A percentile compares a stretch with the other conserved stretches of the same genome.
Conservation (phyloP, 2,888 invertebrate genomes). For the Coelinius sp. region DNA sequence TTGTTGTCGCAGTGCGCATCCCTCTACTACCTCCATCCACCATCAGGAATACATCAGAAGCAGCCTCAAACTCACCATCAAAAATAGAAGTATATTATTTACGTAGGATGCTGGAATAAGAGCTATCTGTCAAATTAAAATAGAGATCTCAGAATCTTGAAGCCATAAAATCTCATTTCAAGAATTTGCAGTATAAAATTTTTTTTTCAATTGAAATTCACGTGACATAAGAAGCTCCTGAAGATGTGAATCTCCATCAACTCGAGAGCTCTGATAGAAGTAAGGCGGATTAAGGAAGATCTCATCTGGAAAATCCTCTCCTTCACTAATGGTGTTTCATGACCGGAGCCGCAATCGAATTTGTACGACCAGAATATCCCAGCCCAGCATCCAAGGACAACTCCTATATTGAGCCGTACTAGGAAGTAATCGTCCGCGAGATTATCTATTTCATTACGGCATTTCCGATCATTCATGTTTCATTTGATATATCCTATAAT, state of each 20-base stretch:
- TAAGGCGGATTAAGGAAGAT: constrained; percentile 54
- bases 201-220: not conserved
- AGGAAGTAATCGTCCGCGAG: not conserved
- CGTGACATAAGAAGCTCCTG: not conserved
- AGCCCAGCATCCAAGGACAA: not conserved
- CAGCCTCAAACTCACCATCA: not conserved
- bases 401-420: not conserved
- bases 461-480: not conserved
- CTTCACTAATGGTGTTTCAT: constrained; percentile 50
- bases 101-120: no score
- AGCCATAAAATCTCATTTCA: not conserved
- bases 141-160: not conserved
- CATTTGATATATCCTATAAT: not conserved
- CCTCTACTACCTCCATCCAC: not conserved
- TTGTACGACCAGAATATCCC: not conserved
- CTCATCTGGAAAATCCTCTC: constrained; percentile 53
- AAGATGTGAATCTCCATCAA: not conserved
- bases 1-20: not conserved
- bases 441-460: constrained; percentile 4
- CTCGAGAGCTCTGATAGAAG: not conserved
- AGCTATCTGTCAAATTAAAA: not conserved
- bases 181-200: not conserved
- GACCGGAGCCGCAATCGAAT: constrained; percentile 2
- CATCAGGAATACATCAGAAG: not conserved
- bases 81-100: no score